Evolutionary conservation across 2,797 vertebrate species (phyloP), one percentile per base, ranked within the genome.

Genomic region (Anas georgica): DNA sequence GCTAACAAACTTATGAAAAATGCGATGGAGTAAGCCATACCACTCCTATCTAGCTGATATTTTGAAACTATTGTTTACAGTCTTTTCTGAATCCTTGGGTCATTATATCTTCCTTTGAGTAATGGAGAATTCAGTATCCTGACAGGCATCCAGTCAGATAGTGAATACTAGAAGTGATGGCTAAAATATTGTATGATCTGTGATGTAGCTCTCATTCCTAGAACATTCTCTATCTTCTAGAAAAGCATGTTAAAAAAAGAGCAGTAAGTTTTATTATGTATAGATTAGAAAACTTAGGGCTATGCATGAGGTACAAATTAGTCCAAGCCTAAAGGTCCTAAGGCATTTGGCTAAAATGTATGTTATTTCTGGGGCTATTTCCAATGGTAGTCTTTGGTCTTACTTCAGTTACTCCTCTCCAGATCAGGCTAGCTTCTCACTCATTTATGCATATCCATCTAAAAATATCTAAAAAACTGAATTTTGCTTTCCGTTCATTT

Each of bases 141-240:
- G 22, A 54, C 1, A 3, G 29, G 25, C n/a, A 58, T 33, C 28
- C 21, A 73, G 31, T 62, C 31, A 77, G 41, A 23, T 2, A 6
- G 18, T 54, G 18, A 12, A 74, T 2, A 0, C 12, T 55, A 28
- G 17, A 66, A 56, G 35, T 62, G 43, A 35, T 43, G 1, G 1
- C 46, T 69, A 48, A 63, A 73, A 64, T 64, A 43, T 48, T 41
- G 25, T n/a, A 18, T 6, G 54, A 22, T 7, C 17, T 52, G 18
- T n/a, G 10, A 58, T n/a, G 13, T 28, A 10, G 12, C 6, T 54
- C 37, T 54, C 13, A 26, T 83, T 83, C 56, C 14, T 50, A 43
- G 16, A 69, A 46, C 5, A 39, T 16, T 16, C 29, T 6, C 46
- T 26, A 29, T 13, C 12, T 45, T 35, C 35, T 41, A 58, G 26